Conservation (phyloP, 2,888 invertebrate genomes). For the Diloba caeruleocephala region DNA sequence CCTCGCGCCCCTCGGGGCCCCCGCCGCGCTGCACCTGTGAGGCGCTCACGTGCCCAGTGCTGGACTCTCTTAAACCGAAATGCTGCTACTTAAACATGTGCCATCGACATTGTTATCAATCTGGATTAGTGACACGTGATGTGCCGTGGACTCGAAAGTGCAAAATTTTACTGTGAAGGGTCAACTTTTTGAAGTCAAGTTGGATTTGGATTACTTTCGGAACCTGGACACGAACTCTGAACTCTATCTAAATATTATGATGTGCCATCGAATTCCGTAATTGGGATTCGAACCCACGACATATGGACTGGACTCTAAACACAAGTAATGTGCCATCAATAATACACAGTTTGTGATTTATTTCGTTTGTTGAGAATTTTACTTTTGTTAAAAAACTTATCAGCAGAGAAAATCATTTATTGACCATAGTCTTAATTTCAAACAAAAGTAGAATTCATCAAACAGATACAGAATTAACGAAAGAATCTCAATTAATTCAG, state of each 20-base stretch:
- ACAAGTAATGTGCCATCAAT: slow-evolving; percentile 12
- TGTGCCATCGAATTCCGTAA: slow-evolving; percentile 10
- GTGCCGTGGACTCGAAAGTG: too few species aligned
- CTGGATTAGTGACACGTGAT: too few species aligned
- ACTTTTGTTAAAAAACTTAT: slow-evolving; percentile 7
- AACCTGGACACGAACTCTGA: too few species aligned
- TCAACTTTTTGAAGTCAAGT: too few species aligned
- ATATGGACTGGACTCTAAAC: neutral
- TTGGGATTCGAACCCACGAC: neutral
- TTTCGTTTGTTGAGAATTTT: slow-evolving; percentile 15
- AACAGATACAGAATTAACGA: slow-evolving; percentile 11
- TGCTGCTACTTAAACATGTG: too few species aligned
- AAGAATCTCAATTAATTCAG: slow-evolving; percentile 39
- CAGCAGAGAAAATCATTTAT: too few species aligned
- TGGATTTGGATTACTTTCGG: too few species aligned
- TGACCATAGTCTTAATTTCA: neutral
- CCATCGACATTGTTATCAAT: too few species aligned
- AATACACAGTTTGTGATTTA: neutral
- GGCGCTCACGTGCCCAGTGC: neutral
- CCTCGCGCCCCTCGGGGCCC: slow-evolving; percentile 37
- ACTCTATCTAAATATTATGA: neutral
- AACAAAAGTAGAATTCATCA: slow-evolving; percentile 15
- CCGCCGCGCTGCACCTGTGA: slow-evolving; percentile 51
- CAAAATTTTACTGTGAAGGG: too few species aligned
- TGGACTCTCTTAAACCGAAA: too few species aligned